Base-by-base conservation (phyloP, 2,888 invertebrate species). In the Eueremaeus valkanovi region DNA sequence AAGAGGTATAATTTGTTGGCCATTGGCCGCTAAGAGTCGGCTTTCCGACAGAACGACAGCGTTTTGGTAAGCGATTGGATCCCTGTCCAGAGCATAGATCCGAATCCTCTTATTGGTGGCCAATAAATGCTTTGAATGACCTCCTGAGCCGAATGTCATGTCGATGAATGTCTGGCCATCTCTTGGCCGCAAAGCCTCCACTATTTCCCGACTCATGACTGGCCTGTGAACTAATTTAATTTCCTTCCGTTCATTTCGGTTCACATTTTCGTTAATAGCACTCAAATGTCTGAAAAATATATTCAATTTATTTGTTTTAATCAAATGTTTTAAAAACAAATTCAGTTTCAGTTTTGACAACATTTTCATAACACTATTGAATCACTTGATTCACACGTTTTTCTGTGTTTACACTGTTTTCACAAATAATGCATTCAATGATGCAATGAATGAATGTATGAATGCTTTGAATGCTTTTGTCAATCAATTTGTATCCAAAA, bases 81-180 rank as follows among this genome's bases (percentile, higher is more conserved):
- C 97, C 83, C 96, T 87, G 83, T 97, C 97, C 79, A 96, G 84
- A 0, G 92, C 92, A 81, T 90, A 88, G 1, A 96, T 85, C 82
- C 86, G 90, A 24, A 90, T 86, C 79, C 86, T 84, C 49, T 89
- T 85, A 16, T 88, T 86, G 36, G 86, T 82, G 81, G 91, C 86
- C 68, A 97, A 85, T 79, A 97, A 87, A 81, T 87, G 86, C 79
- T 85, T 87, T 13, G 92, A 89, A 82, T 97, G 97, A 0, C 96
- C 96, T 9, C 97, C 97, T 29, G 91, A 91, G 36, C 97, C 96
- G 85, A 96, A 97, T 18, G 97, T 97, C 94, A 95, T 94, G 82
- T 97, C 97, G 78, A 97, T 85, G 79, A 92, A 89, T 8, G 87
- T 84, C 83, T 90, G 72, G 16, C 78, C 77, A 51, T 77, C 76